Conservation (phyloP, 1,140 invertebrate genomes). For the Agrypnia vestita region DNA sequence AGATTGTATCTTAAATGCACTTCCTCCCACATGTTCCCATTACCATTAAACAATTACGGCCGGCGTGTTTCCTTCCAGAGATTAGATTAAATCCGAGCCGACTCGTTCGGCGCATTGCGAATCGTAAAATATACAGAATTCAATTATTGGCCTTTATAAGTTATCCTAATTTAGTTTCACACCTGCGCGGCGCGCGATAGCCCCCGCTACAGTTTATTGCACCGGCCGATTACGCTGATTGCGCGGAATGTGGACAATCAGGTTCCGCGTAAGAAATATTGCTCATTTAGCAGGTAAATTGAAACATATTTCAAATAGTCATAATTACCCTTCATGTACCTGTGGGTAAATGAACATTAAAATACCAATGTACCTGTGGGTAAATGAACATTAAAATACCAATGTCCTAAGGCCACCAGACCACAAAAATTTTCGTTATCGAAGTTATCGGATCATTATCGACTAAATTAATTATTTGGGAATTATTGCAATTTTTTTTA, state of each 20-base stretch:
- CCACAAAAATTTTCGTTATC: no score
- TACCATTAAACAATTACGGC: constrained; percentile 28
- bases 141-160: constrained; percentile 27
- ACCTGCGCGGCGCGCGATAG: constrained; percentile 16
- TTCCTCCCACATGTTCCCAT: constrained; percentile 13
- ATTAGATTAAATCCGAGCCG: constrained; percentile 34
- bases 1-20: constrained; percentile 14
- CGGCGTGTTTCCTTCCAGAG: constrained; percentile 9
- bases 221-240: background rate
- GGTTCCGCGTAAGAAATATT: constrained; percentile 7
- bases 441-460: no score
- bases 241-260: constrained; percentile 9
- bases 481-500: no score
- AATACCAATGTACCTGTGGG: no score
- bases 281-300: background rate
- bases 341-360: no score
- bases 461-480: no score
- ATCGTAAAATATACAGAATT: constrained; percentile 40
- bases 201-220: constrained; percentile 26
- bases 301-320: no score
- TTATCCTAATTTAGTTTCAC: constrained; percentile 32
- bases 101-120: constrained; percentile 8
- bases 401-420: no score
- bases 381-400: no score
- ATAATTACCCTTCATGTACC: no score